Evolutionary conservation across 2,888 invertebrate species (phyloP).

Genomic region (Chrysolina oricalcia): DNA sequence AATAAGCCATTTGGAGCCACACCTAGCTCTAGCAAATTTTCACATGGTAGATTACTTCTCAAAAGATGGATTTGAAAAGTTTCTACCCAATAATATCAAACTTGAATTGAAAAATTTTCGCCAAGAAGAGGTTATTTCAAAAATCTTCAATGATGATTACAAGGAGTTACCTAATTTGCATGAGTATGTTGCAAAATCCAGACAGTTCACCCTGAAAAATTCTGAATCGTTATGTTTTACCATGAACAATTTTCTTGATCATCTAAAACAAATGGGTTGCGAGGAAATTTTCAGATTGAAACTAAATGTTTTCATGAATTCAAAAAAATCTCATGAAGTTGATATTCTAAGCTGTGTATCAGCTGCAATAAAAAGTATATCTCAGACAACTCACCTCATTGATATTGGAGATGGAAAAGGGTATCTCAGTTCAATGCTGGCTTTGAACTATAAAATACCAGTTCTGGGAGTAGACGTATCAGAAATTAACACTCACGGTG

Average conservation of each 20-base stretch:
- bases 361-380: conserved; percentile 71
- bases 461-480: conserved; percentile 90
- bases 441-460: conserved; percentile 80
- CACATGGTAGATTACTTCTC: conserved; percentile 87
- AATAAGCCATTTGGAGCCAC: conserved; percentile 75
- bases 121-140: conserved; percentile 70
- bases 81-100: conserved; percentile 75
- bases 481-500: conserved; percentile 78
- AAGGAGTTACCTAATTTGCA: conserved; percentile 57
- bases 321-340: conserved; percentile 89
- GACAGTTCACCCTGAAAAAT: conserved; percentile 64
- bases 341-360: conserved; percentile 78
- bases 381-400: conserved; percentile 74
- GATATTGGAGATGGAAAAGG: conserved; percentile 95
- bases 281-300: conserved; percentile 66
- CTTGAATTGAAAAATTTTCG: conserved; percentile 72
- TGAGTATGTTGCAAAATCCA: conserved; percentile 61
- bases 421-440: conserved; percentile 84
- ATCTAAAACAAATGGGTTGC: conserved; percentile 65
- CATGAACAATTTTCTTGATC: conserved; percentile 68
- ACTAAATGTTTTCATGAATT: conserved; percentile 83
- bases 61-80: conserved; percentile 74
- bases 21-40: conserved; percentile 80
- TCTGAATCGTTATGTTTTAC: conserved; percentile 71
- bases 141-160: conserved; percentile 72